Evolutionary conservation across 2,888 invertebrate species (phyloP).

Genomic region (Drosophila siamana): DNA sequence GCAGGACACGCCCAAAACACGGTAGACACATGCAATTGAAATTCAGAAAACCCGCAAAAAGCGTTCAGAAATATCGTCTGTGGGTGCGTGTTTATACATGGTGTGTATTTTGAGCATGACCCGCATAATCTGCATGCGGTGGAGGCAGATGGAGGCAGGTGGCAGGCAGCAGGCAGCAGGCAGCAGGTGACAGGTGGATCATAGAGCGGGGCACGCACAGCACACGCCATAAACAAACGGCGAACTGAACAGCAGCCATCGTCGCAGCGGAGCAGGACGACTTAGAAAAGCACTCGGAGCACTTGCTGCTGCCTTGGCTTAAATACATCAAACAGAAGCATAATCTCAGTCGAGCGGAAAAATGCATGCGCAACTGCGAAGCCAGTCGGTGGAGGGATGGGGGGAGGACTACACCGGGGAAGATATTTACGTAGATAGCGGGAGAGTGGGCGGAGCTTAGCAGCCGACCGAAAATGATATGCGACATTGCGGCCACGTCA

Average conservation of each 20-base stretch:
- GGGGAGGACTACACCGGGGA: slow-evolving; percentile 24
- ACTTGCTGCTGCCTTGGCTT: slow-evolving; percentile 52
- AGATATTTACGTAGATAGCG: slow-evolving; percentile 43
- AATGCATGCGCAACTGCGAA: slow-evolving; percentile 59
- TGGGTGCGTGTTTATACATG: slow-evolving; percentile 6
- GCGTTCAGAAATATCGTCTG: neutral
- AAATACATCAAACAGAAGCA: slow-evolving; percentile 76
- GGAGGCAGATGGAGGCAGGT: slow-evolving; percentile 16
- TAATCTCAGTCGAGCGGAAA: slow-evolving; percentile 73
- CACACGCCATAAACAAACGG: slow-evolving; percentile 30
- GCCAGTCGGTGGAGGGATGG: slow-evolving; percentile 13
- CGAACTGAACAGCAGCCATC: slow-evolving; percentile 30
- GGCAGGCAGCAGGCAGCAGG: neutral
- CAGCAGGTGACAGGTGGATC: slow-evolving; percentile 26
- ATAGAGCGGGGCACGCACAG: slow-evolving; percentile 18
- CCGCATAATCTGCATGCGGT: slow-evolving; percentile 44
- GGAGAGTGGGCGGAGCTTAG: neutral
- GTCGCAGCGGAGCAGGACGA: slow-evolving; percentile 17
- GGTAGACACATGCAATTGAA: slow-evolving; percentile 48
- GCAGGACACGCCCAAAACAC: slow-evolving; percentile 10
- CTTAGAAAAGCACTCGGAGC: slow-evolving; percentile 44
- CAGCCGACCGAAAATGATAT: slow-evolving; percentile 66
- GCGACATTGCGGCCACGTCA: slow-evolving; percentile 77
- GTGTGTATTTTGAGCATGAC: slow-evolving; percentile 10
- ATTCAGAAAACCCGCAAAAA: slow-evolving; percentile 33